A percentile compares a stretch with the other conserved stretches of the same genome.
Conservation (phyloP, 2,797 vertebrate genomes). For the Strix occidentalis region DNA sequence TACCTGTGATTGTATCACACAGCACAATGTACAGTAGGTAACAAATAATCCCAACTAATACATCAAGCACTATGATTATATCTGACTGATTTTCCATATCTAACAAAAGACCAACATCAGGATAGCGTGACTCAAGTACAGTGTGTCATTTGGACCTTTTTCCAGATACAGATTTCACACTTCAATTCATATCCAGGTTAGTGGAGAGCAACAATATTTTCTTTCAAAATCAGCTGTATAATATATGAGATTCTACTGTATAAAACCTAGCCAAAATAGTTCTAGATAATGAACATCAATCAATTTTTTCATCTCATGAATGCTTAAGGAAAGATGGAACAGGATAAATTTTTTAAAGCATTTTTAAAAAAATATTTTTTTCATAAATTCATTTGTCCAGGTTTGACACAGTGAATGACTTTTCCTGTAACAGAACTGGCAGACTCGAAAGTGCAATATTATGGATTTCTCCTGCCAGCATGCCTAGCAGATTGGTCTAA, state of each 20-base stretch:
- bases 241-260: neutral
- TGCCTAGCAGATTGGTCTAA: neutral
- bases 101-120: neutral
- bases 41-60: neutral
- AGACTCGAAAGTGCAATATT: neutral
- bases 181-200: neutral
- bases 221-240: neutral
- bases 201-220: neutral
- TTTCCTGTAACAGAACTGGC: neutral
- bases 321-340: neutral
- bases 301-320: neutral
- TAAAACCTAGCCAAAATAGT: neutral
- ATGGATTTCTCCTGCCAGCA: neutral
- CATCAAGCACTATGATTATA: neutral
- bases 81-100: neutral
- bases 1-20: neutral
- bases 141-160: neutral
- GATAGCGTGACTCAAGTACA: neutral
- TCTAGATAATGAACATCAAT: neutral
- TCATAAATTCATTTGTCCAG: neutral
- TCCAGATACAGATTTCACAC: neutral
- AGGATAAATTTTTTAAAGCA: neutral
- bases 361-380: neutral
- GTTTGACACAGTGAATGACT: neutral
- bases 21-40: accelerated